Percentiles rank a stretch among this genome's conserved stretches.
Evolutionary conservation across 2,113 vertebrate genomes (phyloP).

Genomic region (Heterotis niloticus): DNA sequence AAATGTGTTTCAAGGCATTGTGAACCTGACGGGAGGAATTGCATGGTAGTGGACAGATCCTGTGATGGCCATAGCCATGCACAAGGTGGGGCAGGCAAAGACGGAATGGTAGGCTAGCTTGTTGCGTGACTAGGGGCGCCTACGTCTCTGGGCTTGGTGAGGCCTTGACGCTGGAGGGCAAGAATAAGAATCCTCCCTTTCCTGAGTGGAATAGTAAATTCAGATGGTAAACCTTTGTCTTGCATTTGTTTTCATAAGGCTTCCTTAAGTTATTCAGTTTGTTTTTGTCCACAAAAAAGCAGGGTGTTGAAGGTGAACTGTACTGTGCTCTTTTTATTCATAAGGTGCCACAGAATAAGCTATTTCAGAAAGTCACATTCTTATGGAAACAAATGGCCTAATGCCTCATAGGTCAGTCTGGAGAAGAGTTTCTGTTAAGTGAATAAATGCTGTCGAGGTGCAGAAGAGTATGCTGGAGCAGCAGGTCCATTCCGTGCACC

Average conservation of each 20-base stretch:
- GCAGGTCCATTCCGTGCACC: too few relatives aligned
- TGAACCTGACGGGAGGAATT: neutral
- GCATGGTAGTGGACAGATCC: slow-evolving; percentile 46
- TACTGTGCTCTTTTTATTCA: too few relatives aligned
- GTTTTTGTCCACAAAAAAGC: too few relatives aligned
- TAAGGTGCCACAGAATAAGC: too few relatives aligned
- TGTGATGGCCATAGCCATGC: slow-evolving; percentile 53
- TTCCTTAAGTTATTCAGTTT: slow-evolving; percentile 52
- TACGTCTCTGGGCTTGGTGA: slow-evolving; percentile 64
- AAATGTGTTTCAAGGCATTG: neutral
- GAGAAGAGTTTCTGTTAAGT: too few relatives aligned
- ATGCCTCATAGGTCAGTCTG: too few relatives aligned
- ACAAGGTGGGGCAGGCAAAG: slow-evolving; percentile 30
- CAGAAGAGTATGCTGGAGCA: too few relatives aligned
- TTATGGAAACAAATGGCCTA: too few relatives aligned
- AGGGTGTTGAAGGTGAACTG: too few relatives aligned
- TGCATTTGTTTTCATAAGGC: slow-evolving; percentile 49
- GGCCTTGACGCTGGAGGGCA: slow-evolving; percentile 63
- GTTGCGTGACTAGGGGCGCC: slow-evolving; percentile 71
- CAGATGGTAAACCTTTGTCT: slow-evolving; percentile 62
- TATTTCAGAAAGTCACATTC: too few relatives aligned
- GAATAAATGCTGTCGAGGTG: too few relatives aligned
- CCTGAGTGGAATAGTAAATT: slow-evolving; percentile 58
- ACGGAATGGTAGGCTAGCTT: slow-evolving; percentile 47
- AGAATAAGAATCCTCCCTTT: slow-evolving; percentile 53